Conservation (phyloP, 2,113 vertebrate genomes). For the Rhegmatorhina hoffmannsi region DNA sequence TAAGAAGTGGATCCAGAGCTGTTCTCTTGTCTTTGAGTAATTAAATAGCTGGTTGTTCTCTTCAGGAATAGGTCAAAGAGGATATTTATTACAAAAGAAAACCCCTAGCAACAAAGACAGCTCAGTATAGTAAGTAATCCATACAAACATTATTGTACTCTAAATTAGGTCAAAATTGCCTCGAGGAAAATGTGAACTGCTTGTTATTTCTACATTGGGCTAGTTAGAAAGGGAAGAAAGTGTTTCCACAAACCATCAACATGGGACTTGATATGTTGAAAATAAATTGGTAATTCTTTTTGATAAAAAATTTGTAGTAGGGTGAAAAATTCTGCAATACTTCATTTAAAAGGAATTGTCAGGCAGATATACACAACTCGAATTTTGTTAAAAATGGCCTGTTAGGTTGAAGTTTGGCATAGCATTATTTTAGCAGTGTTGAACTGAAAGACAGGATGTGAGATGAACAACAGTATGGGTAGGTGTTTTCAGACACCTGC, state of each 20-base stretch:
- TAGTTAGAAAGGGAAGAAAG: background rate
- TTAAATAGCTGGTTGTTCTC: background rate
- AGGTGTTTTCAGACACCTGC: background rate
- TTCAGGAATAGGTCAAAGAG: background rate
- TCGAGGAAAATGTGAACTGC: background rate
- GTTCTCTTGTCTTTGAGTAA: background rate
- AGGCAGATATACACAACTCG: background rate
- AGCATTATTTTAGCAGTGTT: background rate
- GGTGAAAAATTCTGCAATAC: background rate
- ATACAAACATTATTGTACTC: background rate
- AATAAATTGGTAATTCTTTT: constrained; percentile 4
- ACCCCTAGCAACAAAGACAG: background rate
- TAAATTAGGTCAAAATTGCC: background rate
- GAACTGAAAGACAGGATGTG: background rate
- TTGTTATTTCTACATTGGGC: background rate
- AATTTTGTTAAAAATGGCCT: background rate
- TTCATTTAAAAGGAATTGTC: background rate
- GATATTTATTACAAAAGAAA: background rate
- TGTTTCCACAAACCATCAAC: background rate
- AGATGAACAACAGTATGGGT: background rate
- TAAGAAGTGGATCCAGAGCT: background rate
- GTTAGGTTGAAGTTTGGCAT: background rate
- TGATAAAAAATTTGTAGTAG: background rate
- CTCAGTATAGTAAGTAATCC: background rate
- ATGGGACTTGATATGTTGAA: background rate